phyloP scores from a whole-genome alignment of 2,888 invertebrate species.

The Tortrix viridana region DNA sequence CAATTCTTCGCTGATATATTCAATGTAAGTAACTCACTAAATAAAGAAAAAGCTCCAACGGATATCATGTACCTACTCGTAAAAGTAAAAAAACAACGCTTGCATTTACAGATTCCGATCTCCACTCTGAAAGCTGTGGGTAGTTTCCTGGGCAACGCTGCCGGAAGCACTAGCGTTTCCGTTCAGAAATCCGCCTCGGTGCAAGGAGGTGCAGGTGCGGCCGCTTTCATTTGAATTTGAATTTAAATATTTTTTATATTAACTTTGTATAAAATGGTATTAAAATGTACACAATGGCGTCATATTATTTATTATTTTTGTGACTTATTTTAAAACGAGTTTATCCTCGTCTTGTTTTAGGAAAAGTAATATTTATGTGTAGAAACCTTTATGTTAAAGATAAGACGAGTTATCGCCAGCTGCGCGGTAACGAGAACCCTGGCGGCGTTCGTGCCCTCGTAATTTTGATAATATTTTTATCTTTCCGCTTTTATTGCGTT shows the following conservation, averaged over 20 bases:
- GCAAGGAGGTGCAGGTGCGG: conserved; percentile 57
- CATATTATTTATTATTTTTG: conserved; percentile 11
- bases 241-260: conserved; percentile 27
- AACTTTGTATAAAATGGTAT: conserved; percentile 32
- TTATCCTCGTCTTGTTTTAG: not conserved
- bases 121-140: conserved; percentile 86
- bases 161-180: conserved; percentile 67
- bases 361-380: conserved; percentile 24
- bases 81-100: not conserved
- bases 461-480: conserved; percentile 72
- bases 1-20: conserved; percentile 86
- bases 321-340: not conserved
- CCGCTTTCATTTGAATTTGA: conserved; percentile 49
- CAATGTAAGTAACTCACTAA: conserved; percentile 79
- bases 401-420: conserved; percentile 53
- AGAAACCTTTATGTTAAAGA: conserved; percentile 49
- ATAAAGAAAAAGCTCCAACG: not conserved
- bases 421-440: conserved; percentile 57
- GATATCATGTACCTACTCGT: not conserved
- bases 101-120: conserved; percentile 84
- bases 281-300: conserved; percentile 12
- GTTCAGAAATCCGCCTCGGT: conserved; percentile 71
- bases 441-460: conserved; percentile 54
- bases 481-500: conserved; percentile 62
- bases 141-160: conserved; percentile 83